A percentile compares a stretch with the other conserved stretches of the same genome.
Evolutionary conservation across 2,888 invertebrate genomes (phyloP).

Genomic region (Leucophora obtusa): DNA sequence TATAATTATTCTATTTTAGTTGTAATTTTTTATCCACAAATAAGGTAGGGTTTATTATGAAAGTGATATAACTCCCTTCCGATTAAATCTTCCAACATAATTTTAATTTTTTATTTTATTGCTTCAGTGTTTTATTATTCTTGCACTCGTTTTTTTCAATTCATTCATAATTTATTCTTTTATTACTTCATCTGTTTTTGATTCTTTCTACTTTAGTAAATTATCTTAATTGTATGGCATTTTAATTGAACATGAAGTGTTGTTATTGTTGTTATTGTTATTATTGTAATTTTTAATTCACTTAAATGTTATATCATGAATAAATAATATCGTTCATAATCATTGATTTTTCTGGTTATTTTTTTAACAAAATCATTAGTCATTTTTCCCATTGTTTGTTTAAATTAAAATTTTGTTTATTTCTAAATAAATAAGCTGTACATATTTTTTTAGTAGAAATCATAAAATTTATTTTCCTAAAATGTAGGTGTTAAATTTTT

Average conservation of each 20-base stretch:
- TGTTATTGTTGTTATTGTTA: constrained; percentile 18
- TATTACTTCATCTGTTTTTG: background rate
- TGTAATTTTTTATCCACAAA: too few species aligned
- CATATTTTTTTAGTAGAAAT: constrained; percentile 22
- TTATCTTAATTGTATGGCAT: constrained; percentile 50
- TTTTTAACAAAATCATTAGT: constrained; percentile 42
- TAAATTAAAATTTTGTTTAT: constrained; percentile 51
- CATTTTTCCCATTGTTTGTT: constrained; percentile 54
- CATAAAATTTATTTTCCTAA: constrained; percentile 21
- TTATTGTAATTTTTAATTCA: constrained; percentile 31
- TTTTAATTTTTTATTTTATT: too few species aligned
- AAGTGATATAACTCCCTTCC: too few species aligned
- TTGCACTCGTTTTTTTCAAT: background rate
- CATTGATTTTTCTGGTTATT: background rate
- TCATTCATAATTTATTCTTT: background rate
- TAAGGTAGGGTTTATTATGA: too few species aligned
- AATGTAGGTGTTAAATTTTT: constrained; percentile 18
- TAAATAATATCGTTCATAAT: background rate
- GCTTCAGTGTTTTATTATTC: too few species aligned
- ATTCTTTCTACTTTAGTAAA: constrained; percentile 10
- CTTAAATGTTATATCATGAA: constrained; percentile 36
- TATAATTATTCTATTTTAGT: too few species aligned
- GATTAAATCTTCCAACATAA: too few species aligned
- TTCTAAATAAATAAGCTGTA: constrained; percentile 55
- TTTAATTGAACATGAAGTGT: constrained; percentile 42